Evolutionary conservation across 2,888 invertebrate genomes (phyloP), one percentile per base, ranked within the genome.

Genomic region (Lasioglossum vierecki): DNA sequence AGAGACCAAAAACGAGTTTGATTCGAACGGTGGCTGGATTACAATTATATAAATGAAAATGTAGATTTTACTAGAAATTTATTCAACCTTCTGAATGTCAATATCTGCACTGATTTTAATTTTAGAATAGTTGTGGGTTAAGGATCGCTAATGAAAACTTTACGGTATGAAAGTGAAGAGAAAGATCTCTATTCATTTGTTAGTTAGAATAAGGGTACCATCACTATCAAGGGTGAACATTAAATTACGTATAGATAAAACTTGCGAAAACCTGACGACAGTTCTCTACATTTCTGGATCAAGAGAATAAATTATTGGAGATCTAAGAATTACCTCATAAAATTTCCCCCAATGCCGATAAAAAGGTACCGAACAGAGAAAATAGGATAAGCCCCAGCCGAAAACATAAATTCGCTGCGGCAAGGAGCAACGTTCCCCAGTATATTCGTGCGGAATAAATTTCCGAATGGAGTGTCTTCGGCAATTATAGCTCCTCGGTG

Each of bases 31-130:
- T 30, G 60, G 60, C 26, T 60, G 60, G 5, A 60, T 60, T 26
- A 60, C 60, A 60, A 30, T 60, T 60, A 60, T 60, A 60, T 60
- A 60, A 60, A 60, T 60, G 11, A 30, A 60, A 60, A 60, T 60
- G 60, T 13, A 60, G 30, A 60, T 60, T 60, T 26, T 13, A 11
- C 1, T 13, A 5, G 60, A 15, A 5, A 60, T 60, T 60, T 30
- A 60, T 60, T 60, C 60, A 60, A 60, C 60, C 1, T 30, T 60
- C 60, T 26, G 60, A 5, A 60, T 60, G 26, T 15, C 13, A 30
- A 26, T 26, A 13, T 26, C 60, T 13, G 13, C 15, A 6, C 60
- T 30, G 60, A 60, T 5, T 60, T 60, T 5, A 4, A 60, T 60
- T 60, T 60, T 30, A 30, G 26, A 30, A 26, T 60, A 30, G n/a